Evolutionary conservation across 1,140 invertebrate species (phyloP), one percentile per base, ranked within the genome.

Genomic region (Dreissena rostriformis): DNA sequence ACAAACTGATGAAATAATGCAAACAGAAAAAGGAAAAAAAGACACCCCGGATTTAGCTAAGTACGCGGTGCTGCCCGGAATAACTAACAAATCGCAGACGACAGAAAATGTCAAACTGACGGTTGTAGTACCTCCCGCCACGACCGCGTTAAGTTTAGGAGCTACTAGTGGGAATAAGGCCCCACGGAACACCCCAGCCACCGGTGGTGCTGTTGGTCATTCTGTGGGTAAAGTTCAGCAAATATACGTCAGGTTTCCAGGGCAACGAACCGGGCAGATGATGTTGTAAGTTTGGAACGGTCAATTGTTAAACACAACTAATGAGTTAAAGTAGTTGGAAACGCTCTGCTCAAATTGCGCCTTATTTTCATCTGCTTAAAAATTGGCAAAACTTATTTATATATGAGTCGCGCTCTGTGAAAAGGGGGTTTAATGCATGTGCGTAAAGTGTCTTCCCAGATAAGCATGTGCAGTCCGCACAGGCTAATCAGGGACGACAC

Each of bases 241-340:
- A 8, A 75, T 82, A 6, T 82, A 82, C 53, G 80, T 82, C 2
- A 26, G 80, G 57, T 66, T 82, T 63, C 80, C 80, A 15, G 80
- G 80, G 24, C 80, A 82, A 73, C 53, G 71, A 17, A 74, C 68
- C 6, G 80, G 80, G 15, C 80, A 82, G 57, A 82, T 82, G 80
- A 82, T 82, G 80, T 82, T 74, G 80, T 82, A 74, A 82, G 80
- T 82, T 63, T 29, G 26, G 22, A 68, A 68, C 67, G 28, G 6
- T 68, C 17, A 22, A 29, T 10, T 22, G 67, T 19, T 39, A 5
- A 39, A 39, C 39, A 39, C 39, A 39, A 8, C 39, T 39, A 5
- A 2, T 39, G 39, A 5, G 8, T 39, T 39, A 5, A 39, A 5
- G 39, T 39, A 39, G 2, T 39, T 2, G 39, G 39, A n/a, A n/a